A percentile compares a stretch with the other conserved stretches of the same genome.
These are phyloP conservation scores for Spinibarbus caldwelli DNA, from an alignment of 2,797 vertebrate genomes.

Conservation along the genomic window DNA sequence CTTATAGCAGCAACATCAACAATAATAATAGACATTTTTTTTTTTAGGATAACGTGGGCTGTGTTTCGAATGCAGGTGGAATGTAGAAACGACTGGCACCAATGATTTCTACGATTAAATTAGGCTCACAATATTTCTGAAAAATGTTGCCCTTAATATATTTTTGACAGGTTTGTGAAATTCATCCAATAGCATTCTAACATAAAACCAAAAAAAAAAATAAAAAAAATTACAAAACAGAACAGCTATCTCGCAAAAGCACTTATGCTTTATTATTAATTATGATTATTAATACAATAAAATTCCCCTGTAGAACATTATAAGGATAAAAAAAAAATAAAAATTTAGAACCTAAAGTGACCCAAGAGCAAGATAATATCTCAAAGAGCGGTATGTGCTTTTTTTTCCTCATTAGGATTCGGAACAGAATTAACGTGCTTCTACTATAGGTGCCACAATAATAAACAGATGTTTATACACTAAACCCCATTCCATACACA, in stretches of 20 bases:
- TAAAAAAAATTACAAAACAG: background rate
- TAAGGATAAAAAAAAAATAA: too few species aligned
- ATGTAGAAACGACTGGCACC: background rate
- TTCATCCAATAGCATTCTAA: background rate
- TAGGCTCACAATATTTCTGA: background rate
- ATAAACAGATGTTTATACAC: constrained; percentile 49
- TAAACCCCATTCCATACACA: background rate
- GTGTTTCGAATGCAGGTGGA: background rate
- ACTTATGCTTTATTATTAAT: background rate
- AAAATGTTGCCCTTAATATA: background rate
- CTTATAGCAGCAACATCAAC: background rate
- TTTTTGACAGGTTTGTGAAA: background rate
- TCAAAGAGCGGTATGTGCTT: too few species aligned
- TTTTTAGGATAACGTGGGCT: too few species aligned
- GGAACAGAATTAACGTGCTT: background rate
- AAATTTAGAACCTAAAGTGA: too few species aligned
- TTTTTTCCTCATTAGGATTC: background rate
- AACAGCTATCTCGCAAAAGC: too few species aligned
- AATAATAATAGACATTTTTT: too few species aligned
- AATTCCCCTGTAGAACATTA: background rate
- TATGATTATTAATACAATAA: background rate
- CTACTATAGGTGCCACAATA: constrained; percentile 34
- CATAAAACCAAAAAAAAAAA: background rate
- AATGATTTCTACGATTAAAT: background rate
- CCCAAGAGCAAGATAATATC: too few species aligned